Base-by-base conservation (phyloP, 2,797 vertebrate genomes). In the Lagodon rhomboides region DNA sequence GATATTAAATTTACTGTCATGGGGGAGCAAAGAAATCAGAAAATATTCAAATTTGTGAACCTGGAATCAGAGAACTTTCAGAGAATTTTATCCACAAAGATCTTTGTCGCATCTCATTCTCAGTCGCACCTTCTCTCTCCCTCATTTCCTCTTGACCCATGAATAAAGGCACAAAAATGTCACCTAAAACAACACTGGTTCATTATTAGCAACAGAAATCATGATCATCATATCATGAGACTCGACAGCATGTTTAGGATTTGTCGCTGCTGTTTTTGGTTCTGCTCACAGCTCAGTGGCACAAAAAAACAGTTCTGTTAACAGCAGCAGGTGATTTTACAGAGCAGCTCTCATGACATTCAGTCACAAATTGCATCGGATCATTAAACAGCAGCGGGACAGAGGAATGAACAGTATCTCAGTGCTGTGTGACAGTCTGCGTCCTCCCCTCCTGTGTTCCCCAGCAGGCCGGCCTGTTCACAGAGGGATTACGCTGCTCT, bases 401-500 rank as follows among this genome's bases (percentile, higher is more conserved):
- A 70, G 18, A 41, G 38, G 69, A 34, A 68, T 53, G 47, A 73
- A 50, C 53, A 65, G 63, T 51, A 58, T 58, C 27, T 68, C 25
- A 20, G 80, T 49, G 25, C 68, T 8, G 22, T 55, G 65, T 84
- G 75, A 84, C 61, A 2, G 77, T 50, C 75, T 56, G 73, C 27
- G 62, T 59, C 81, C 85, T 73, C 84, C 85, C 80, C 84, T 79
- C 85, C 68, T 84, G 87, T 84, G 84, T 88, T 83, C 61, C 89
- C 87, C 86, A 73, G 85, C 83, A 72, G 83, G 79, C 77, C 41
- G 8, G 73, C 59, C 89, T 76, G 90, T 93, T 93, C 90, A 93
- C 91, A 93, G 89, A 94, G 92, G 93, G 94, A 94, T 96, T 94
- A 95, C 49, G 47, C 83, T 77, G 88, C 87, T 89, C 92, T 91